Conservation (phyloP, 2,113 vertebrate species). For the Ptychochromis oligacanthus region DNA sequence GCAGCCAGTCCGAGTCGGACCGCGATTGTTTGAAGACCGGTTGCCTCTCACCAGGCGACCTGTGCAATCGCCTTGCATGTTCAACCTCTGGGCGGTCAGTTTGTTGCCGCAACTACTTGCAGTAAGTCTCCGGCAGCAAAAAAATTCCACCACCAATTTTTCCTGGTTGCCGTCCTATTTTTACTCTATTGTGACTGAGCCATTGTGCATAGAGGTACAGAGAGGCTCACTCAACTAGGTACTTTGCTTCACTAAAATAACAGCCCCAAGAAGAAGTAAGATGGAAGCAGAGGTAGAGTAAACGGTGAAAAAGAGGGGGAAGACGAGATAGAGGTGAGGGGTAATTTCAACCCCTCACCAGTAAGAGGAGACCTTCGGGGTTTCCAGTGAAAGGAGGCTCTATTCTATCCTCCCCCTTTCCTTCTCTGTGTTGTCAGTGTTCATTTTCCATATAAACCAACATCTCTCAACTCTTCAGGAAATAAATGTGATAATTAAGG, state of each 20-base stretch:
- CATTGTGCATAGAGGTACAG: accelerated
- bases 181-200: not conserved
- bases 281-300: not conserved
- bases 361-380: not conserved
- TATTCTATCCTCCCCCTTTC: not conserved
- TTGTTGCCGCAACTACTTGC: not conserved
- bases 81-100: no score
- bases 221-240: not conserved
- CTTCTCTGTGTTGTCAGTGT: no score
- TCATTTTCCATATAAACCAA: not conserved
- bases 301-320: constrained; percentile 14
- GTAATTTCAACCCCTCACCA: constrained; percentile 25
- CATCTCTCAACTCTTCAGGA: not conserved
- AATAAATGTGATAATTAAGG: not conserved
- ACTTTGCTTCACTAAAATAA: constrained; percentile 30
- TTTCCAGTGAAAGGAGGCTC: not conserved
- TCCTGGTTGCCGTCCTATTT: not conserved
- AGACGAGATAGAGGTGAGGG: not conserved
- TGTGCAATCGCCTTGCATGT: no score
- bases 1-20: no score
- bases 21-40: no score
- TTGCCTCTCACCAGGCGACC: no score
- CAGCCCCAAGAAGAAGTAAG: not conserved
- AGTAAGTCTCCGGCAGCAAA: not conserved
- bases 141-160: not conserved